A percentile compares a stretch with the other conserved stretches of the same genome.
Evolutionary conservation across 2,888 invertebrate species (phyloP).

Genomic region (Eucera pruinosa): DNA sequence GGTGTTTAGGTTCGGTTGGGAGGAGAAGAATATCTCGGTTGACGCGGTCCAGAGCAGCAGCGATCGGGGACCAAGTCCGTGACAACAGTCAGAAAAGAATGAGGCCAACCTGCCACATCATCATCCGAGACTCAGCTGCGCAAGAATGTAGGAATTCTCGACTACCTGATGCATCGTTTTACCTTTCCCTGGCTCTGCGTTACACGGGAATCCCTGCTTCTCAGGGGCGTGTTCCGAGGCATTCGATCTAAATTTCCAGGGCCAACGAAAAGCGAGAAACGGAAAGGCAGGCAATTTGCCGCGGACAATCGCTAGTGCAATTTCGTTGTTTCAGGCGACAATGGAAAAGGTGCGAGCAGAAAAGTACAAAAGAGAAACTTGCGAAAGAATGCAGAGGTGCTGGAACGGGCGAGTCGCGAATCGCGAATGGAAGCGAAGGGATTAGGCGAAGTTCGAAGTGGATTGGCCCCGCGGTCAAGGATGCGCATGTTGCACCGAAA

Average conservation of each 20-base stretch:
- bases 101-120: constrained; percentile 75
- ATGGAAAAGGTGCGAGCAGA: constrained; percentile 27
- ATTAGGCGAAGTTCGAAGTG: too few species aligned
- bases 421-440: not conserved
- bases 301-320: too few species aligned
- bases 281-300: too few species aligned
- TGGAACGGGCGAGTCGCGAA: not conserved
- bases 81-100: constrained; percentile 44
- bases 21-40: too few species aligned
- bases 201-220: constrained; percentile 19
- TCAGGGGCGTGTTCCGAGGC: constrained; percentile 29
- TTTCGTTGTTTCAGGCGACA: too few species aligned
- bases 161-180: constrained; percentile 60
- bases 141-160: constrained; percentile 73
- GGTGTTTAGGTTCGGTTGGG: too few species aligned
- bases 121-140: constrained; percentile 70
- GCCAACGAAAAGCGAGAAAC: too few species aligned
- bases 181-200: constrained; percentile 27
- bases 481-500: too few species aligned
- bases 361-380: constrained; percentile 36
- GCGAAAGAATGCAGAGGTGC: constrained; percentile 49
- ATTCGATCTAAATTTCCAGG: too few species aligned
- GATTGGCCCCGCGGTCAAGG: too few species aligned
- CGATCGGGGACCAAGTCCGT: too few species aligned
- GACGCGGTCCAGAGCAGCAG: too few species aligned